Evolutionary conservation across 37 sponge, comb jelly and placozoan genomes (phyloP).

Genomic region (Petrosia ficiformis): DNA sequence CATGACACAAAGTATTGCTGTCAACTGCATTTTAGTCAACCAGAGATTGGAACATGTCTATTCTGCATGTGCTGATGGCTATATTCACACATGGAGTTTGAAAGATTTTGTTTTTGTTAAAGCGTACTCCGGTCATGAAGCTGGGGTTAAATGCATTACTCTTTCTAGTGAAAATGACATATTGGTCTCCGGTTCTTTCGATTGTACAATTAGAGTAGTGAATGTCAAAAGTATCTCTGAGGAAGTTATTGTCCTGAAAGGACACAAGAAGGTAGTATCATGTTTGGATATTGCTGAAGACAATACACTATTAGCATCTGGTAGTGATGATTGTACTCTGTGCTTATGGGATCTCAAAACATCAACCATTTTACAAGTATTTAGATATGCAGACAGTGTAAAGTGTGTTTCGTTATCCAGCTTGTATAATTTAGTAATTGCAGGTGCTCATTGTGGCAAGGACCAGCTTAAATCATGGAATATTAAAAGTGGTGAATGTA

Average conservation of each 20-base stretch:
- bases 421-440: slow-evolving; percentile 9
- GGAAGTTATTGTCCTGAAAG: slow-evolving; percentile 38
- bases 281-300: slow-evolving; percentile 19
- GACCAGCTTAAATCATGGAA: slow-evolving; percentile 39
- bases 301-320: slow-evolving; percentile 15
- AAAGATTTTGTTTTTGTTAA: not conserved
- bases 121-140: slow-evolving; percentile 14
- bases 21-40: not conserved
- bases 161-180: slow-evolving; percentile 17
- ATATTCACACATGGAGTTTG: slow-evolving; percentile 20
- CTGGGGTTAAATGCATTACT: slow-evolving; percentile 26
- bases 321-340: slow-evolving; percentile 34
- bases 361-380: not conserved
- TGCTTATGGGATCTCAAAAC: slow-evolving; percentile 31
- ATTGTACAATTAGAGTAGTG: slow-evolving; percentile 43
- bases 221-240: slow-evolving; percentile 17
- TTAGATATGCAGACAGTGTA: slow-evolving; percentile 32
- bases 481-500: slow-evolving; percentile 9
- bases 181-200: slow-evolving; percentile 37
- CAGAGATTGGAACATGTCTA: slow-evolving; percentile 3
- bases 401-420: slow-evolving; percentile 20
- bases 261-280: slow-evolving; percentile 39
- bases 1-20: slow-evolving; percentile 15
- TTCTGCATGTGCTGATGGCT: slow-evolving; percentile 26
- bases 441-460: slow-evolving; percentile 45